Percentiles rank a stretch among this genome's conserved stretches.
Evolutionary conservation across 2,888 invertebrate genomes (phyloP).

Genomic region (Cataglyphis rosenhaueri): DNA sequence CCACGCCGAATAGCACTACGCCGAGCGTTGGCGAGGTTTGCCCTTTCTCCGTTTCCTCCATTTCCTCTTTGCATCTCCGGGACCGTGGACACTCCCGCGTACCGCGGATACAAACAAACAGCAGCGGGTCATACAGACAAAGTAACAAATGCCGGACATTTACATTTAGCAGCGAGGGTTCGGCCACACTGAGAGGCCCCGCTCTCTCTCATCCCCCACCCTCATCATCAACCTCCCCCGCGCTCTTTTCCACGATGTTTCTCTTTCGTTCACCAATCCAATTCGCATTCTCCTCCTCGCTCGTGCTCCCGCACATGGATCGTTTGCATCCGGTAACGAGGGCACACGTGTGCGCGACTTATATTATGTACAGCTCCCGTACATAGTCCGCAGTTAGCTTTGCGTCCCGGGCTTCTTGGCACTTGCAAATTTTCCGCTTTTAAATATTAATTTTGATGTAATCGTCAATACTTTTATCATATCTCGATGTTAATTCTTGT

Average conservation of each 20-base stretch:
- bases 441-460: slow-evolving; percentile 78
- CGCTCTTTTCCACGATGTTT: slow-evolving; percentile 46
- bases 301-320: slow-evolving; percentile 45
- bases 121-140: slow-evolving; percentile 81
- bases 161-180: slow-evolving; percentile 82
- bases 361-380: slow-evolving; percentile 69
- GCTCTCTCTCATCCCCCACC: slow-evolving; percentile 29
- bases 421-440: slow-evolving; percentile 79
- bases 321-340: slow-evolving; percentile 67
- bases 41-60: slow-evolving; percentile 63
- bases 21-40: slow-evolving; percentile 55
- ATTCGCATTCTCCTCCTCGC: slow-evolving; percentile 39
- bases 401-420: slow-evolving; percentile 65
- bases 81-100: slow-evolving; percentile 55
- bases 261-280: slow-evolving; percentile 40
- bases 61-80: slow-evolving; percentile 47
- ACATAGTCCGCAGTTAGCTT: slow-evolving; percentile 58
- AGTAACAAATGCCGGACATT: slow-evolving; percentile 84
- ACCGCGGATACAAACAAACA: slow-evolving; percentile 81
- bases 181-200: slow-evolving; percentile 45
- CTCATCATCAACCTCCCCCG: slow-evolving; percentile 1
- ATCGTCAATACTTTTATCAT: slow-evolving; percentile 71
- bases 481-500: slow-evolving; percentile 5
- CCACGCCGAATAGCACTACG: slow-evolving; percentile 59
- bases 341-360: slow-evolving; percentile 63